Base-by-base conservation (phyloP, 2,797 vertebrate genomes). In the Sternotherus odoratus region DNA sequence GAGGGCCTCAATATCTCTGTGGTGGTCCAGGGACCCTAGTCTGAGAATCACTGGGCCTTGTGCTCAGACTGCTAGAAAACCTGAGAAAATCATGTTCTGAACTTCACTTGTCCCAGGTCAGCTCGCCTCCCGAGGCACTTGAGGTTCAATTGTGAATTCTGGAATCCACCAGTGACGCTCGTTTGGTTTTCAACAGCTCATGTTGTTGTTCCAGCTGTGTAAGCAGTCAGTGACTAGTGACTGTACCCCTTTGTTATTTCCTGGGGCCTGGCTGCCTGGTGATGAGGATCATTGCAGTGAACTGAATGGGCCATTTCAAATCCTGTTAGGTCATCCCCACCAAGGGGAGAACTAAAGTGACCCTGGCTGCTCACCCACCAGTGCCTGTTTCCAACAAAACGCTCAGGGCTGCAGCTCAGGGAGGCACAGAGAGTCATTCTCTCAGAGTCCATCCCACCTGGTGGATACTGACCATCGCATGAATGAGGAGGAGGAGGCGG, bases 81-180 rank as follows among this genome's bases (percentile, higher is more conserved):
- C 66, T 28, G 7, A 87, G 89, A 43, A 90, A 79, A 0, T 5
- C 6, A 63, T 90, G 39, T 39, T 88, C 54, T 92, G 57, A 88
- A 91, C 48, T 66, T 4, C 5, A 1, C 77, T 6, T n/a, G 6
- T 46, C 77, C 86, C 89, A 56, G 30, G n/a, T 78, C 78, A 69
- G 36, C 2, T 72, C 80, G 17, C 39, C 13, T 48, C 85, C 19
- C 28, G 51, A 1, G 60, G 5, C 19, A 15, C 77, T 90, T 85
- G 72, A 9, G 88, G 72, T 85, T 90, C 86, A 66, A 39, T 63
- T 88, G 12, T 66, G 84, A 92, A 82, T 93, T 77, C 24, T 24
- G 56, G 43, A 36, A 28, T 83, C 79, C 26, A 49, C 50, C 66
- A 74, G 11, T 36, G 85, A 86, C 66, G 77, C 60, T 7, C n/a